Evolutionary conservation across 2,113 vertebrate genomes (phyloP).

Genomic region (Geococcyx californianus): DNA sequence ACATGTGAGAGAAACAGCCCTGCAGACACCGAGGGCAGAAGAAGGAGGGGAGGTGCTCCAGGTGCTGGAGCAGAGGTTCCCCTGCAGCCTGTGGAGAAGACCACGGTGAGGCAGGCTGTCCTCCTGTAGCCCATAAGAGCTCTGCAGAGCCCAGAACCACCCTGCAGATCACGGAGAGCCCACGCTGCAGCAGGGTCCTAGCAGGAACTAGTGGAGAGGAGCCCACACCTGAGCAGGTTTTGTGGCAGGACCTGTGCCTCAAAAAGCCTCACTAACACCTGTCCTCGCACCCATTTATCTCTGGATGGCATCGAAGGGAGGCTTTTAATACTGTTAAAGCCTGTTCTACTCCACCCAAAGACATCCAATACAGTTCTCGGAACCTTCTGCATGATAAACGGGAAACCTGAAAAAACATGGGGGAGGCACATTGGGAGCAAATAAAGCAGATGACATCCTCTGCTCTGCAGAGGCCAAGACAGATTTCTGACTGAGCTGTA

Average conservation of each 20-base stretch:
- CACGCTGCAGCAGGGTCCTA: not conserved
- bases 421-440: not conserved
- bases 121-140: not conserved
- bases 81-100: not conserved
- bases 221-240: not conserved
- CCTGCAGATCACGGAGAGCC: not conserved
- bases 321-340: not conserved
- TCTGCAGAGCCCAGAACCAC: not conserved
- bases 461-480: constrained; percentile 7
- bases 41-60: not conserved
- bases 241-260: not conserved
- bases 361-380: not conserved
- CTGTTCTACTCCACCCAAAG: not conserved
- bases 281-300: not conserved
- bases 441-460: not conserved
- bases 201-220: not conserved
- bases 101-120: not conserved
- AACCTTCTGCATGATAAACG: not conserved
- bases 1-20: not conserved
- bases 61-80: not conserved
- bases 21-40: not conserved
- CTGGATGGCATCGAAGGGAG: not conserved
- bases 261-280: not conserved
- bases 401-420: not conserved
- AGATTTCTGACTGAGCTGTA: constrained; percentile 36